Evolutionary conservation across 2,113 vertebrate species (phyloP).

Genomic region (Lepidothrix coronata): DNA sequence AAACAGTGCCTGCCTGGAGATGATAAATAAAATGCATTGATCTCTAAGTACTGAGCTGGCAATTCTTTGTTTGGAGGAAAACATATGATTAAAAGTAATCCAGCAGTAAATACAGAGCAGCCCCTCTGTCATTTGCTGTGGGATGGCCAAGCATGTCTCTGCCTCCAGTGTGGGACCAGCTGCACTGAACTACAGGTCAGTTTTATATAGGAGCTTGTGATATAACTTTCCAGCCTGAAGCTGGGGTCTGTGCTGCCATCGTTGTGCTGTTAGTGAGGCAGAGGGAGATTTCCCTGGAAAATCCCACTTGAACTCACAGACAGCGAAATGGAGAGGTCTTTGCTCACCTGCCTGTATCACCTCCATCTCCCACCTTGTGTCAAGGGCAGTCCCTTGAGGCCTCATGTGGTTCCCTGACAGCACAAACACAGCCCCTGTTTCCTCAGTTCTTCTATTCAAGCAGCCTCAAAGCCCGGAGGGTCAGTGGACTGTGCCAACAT

Average conservation of each 20-base stretch:
- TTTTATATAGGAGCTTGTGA: rapidly evolving
- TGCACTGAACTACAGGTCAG: rapidly evolving
- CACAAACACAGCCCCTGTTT: neutral
- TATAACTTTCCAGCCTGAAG: neutral
- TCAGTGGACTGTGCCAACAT: rapidly evolving
- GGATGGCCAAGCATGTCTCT: neutral
- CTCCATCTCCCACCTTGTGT: rapidly evolving
- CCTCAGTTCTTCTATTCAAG: neutral
- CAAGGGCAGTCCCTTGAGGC: neutral
- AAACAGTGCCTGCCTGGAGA: constrained; percentile 7
- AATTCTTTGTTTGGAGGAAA: constrained; percentile 2
- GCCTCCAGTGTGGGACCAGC: neutral
- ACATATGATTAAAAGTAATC: neutral
- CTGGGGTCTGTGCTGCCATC: neutral
- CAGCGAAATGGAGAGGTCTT: neutral
- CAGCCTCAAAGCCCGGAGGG: neutral
- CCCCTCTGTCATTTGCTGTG: neutral
- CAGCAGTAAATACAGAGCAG: neutral
- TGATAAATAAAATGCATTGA: constrained; percentile 51
- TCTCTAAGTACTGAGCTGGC: neutral
- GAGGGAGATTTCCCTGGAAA: neutral
- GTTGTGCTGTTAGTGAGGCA: rapidly evolving
- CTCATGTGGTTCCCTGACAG: rapidly evolving
- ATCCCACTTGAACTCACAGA: neutral
- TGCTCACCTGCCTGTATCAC: neutral